A percentile compares a stretch with the other conserved stretches of the same genome.
Conservation (phyloP, 2,797 vertebrate genomes). For the Prunella strophiata region DNA sequence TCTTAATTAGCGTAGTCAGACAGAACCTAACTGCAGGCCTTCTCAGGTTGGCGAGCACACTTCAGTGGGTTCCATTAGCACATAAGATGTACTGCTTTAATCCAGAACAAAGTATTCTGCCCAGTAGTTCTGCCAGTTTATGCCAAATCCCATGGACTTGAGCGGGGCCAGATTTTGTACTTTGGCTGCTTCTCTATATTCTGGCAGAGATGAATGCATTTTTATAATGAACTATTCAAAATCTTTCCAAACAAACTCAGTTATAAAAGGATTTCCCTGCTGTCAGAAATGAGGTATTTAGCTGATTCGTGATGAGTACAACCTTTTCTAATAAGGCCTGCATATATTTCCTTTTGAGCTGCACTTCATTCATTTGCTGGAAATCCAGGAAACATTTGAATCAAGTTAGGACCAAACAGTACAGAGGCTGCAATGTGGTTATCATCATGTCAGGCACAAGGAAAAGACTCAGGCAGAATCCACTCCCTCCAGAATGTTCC, state of each 20-base stretch:
- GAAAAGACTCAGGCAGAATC: conserved; percentile 31
- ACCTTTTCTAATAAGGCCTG: conserved; percentile 40
- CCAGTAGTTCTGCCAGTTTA: conserved; percentile 14
- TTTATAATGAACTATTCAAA: conserved; percentile 38
- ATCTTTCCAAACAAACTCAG: conserved; percentile 22
- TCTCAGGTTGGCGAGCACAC: not conserved
- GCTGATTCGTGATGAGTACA: not conserved
- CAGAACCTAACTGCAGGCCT: not conserved
- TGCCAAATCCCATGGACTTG: not conserved
- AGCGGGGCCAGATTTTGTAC: not conserved
- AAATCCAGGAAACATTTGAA: conserved; percentile 52
- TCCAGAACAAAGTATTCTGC: conserved; percentile 9
- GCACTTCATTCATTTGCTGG: conserved; percentile 39
- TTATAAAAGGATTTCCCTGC: conserved; percentile 38
- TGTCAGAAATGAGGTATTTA: conserved; percentile 36
- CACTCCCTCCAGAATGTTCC: conserved; percentile 61
- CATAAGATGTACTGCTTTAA: not conserved
- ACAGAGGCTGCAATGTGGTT: conserved; percentile 43
- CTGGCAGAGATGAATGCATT: conserved; percentile 32
- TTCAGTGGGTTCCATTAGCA: not conserved
- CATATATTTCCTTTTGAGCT: conserved; percentile 23
- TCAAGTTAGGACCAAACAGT: conserved; percentile 17
- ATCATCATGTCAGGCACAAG: conserved; percentile 32
- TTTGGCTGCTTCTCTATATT: not conserved
- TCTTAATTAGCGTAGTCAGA: not conserved